A percentile compares a stretch with the other conserved stretches of the same genome.
Conservation (phyloP, 2,113 vertebrate species). For the Pachypanchax playfairii region DNA sequence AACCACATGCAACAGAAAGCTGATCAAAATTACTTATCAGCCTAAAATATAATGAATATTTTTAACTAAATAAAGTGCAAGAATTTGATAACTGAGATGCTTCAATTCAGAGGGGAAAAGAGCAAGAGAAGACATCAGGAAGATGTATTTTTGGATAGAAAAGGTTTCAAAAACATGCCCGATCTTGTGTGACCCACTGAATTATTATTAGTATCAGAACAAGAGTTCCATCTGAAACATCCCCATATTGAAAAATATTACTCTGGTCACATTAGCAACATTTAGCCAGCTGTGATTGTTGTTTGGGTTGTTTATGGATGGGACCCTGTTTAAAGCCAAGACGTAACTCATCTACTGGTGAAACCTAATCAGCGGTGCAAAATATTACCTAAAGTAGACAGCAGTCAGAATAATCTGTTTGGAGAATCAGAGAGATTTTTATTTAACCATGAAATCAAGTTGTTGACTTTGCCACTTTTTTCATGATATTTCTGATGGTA, state of each 20-base stretch:
- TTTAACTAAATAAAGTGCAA: neutral
- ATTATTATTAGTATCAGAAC: neutral
- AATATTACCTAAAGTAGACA: constrained; percentile 2
- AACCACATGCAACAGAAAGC: constrained; percentile 14
- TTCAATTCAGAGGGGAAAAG: neutral
- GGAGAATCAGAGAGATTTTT: no score
- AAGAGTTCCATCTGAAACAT: constrained; percentile 34
- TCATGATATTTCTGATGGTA: no score
- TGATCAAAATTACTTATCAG: neutral
- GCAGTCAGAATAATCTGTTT: neutral
- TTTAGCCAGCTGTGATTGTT: neutral
- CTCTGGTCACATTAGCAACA: neutral
- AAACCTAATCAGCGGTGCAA: constrained; percentile 9
- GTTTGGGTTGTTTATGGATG: constrained; percentile 29
- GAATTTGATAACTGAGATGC: constrained; percentile 37
- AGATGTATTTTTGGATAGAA: neutral
- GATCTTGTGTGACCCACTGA: constrained; percentile 2
- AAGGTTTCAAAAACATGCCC: constrained; percentile 7
- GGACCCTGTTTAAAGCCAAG: constrained; percentile 17
- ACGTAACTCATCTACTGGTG: constrained; percentile 18
- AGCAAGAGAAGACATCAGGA: neutral
- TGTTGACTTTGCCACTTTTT: no score
- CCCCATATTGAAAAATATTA: constrained; percentile 1
- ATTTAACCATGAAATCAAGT: no score
- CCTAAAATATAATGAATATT: neutral